These are phyloP conservation scores for Bemisia tabaci DNA, from an alignment of 1,140 invertebrate species.

Conservation along the genomic window DNA sequence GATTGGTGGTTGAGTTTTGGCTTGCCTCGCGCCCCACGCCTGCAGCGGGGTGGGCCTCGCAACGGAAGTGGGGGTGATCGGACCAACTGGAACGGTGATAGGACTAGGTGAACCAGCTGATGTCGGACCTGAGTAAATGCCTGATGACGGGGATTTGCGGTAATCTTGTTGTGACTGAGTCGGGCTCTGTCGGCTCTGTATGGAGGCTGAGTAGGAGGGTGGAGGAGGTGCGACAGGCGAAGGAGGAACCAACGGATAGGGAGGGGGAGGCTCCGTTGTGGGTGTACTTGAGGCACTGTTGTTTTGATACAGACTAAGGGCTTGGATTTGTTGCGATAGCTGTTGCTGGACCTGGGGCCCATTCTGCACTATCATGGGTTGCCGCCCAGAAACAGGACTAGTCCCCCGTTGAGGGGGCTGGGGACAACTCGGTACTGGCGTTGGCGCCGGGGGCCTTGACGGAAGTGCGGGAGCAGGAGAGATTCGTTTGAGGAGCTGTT, in stretches of 20 bases:
- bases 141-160: constrained; percentile 58
- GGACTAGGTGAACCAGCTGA: constrained; percentile 69
- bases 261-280: constrained; percentile 57
- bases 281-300: constrained; percentile 27
- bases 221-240: constrained; percentile 49
- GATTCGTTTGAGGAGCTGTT: constrained; percentile 72
- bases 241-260: constrained; percentile 48
- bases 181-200: constrained; percentile 72
- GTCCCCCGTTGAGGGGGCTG: constrained; percentile 48
- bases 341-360: constrained; percentile 71
- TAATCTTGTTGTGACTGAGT: constrained; percentile 58
- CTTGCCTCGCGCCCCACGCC: constrained; percentile 62
- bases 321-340: constrained; percentile 71
- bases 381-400: constrained; percentile 53
- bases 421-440: constrained; percentile 32
- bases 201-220: constrained; percentile 69
- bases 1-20: constrained; percentile 75
- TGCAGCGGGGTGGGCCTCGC: constrained; percentile 56
- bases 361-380: constrained; percentile 68
- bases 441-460: constrained; percentile 40
- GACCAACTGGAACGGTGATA: constrained; percentile 48
- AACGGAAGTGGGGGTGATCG: constrained; percentile 42
- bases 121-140: constrained; percentile 63
- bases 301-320: constrained; percentile 61
- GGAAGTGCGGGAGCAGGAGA: constrained; percentile 56